Evolutionary conservation across 2,888 invertebrate species (phyloP).

Genomic region (Neocrepidodera transversa): DNA sequence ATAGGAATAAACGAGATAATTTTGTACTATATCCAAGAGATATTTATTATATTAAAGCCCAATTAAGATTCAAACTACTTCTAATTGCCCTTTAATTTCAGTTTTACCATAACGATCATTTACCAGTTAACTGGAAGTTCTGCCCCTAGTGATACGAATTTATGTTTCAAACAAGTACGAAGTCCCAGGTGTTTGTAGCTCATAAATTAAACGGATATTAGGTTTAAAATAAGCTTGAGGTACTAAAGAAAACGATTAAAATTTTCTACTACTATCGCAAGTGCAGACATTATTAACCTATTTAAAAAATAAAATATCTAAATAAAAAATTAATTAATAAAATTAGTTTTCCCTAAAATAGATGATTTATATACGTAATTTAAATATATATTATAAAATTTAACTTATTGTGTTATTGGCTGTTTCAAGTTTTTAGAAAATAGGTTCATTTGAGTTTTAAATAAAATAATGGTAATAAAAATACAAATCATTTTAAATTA

Average conservation of each 20-base stretch:
- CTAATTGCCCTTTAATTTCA: conserved; percentile 25
- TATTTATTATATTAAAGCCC: conserved; percentile 17
- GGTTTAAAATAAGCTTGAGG: conserved; percentile 14
- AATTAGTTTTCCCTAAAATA: too few relatives aligned
- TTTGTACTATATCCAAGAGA: background rate
- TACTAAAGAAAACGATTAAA: background rate
- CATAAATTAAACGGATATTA: conserved; percentile 21
- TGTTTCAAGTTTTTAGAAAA: too few relatives aligned
- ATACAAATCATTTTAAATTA: too few relatives aligned
- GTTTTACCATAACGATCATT: conserved; percentile 25
- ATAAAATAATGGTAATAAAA: too few relatives aligned
- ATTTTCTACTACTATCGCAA: too few relatives aligned
- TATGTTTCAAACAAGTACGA: conserved; percentile 23
- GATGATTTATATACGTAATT: too few relatives aligned
- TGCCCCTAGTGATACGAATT: conserved; percentile 26
- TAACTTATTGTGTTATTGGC: too few relatives aligned
- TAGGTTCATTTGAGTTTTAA: too few relatives aligned
- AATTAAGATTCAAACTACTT: conserved; percentile 19
- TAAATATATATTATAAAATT: too few relatives aligned
- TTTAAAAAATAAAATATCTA: too few relatives aligned
- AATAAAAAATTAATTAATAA: too few relatives aligned
- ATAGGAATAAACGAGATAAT: background rate
- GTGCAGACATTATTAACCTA: too few relatives aligned
- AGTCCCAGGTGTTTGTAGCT: conserved; percentile 23
- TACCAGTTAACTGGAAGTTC: conserved; percentile 25